Base-by-base conservation (phyloP, 1,140 invertebrate genomes). In the Macrostomum lignano region DNA sequence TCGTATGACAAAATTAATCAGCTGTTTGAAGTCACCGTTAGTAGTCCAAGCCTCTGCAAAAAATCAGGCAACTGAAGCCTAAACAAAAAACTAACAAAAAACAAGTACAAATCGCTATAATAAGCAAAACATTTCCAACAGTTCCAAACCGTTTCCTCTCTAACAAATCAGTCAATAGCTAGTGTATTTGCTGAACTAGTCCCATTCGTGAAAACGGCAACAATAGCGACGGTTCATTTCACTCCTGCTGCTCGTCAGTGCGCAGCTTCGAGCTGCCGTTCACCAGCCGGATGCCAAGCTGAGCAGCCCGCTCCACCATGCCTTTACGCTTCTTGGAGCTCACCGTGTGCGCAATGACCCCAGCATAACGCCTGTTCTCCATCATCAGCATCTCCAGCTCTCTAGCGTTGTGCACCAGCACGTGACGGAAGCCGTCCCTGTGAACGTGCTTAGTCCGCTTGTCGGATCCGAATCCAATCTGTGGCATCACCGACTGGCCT, bases 311-410 rank as follows among this genome's bases (percentile, higher is more conserved):
- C 59, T 93, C 81, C 21, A 94, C 79, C 42, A 98, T 93, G 2
- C 65, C 59, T 63, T 88, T 88, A 24, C 91, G 68, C 50, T 91
- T 94, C 60, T 82, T 86, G 22, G 81, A 78, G 28, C 79, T 88
- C 1, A 96, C 84, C 19, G 68, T 76, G 50, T 91, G 82, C 2
- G 79, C 81, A 45, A 98, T 91, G 63, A 96, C 91, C 25, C 74
- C 91, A 48, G 81, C 86, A 61, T 74, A 96, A 45, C 76, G 76
- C 30, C 81, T 67, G 58, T 94, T 96, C 55, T 94, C 81, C 88
- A 96, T 96, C 68, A 98, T 70, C 24, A 98, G 60, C 42, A 94
- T 75, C 63, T 98, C 86, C 39, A 98, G 61, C 61, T 98, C 91
- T n/a, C n/a, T n/a, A 17, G 75, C 62, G 58, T 81, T 84, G 51